Evolutionary conservation across 2,888 invertebrate species (phyloP), one percentile per base, ranked within the genome.

Genomic region (Emmelina monodactyla): DNA sequence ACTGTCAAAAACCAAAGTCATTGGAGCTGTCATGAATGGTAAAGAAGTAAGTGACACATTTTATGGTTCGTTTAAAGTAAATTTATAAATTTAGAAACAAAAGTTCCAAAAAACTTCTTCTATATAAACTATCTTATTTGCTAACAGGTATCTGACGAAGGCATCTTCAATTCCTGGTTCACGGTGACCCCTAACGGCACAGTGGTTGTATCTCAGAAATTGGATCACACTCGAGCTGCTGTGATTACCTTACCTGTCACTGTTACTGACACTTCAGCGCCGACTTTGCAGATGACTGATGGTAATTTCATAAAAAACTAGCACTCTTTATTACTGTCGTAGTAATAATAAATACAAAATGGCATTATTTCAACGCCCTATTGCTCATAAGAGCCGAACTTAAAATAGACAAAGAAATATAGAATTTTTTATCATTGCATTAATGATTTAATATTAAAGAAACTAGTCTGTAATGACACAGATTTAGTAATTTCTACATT

Each of bases 211-310:
- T 82, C 84, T 0, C 83, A 82, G 45, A 59, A 64, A 0, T 62
- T 92, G 35, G 82, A 88, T 52, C 71, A 91, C 16, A 85, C 87
- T 42, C 58, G 85, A 1, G 90, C 91, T 0, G 87, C 90, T 0
- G 86, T 90, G 0, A 83, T 96, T 15, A 86, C 90, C 10, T 82
- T 94, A 33, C 88, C 90, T 0, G 88, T 93, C 1, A 68, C 87
- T 12, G 94, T 92, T 1, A 88, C 88, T 1, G 96, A 95, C 55
- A 86, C 87, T 1, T 89, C 91, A 0, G 94, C 94, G 0, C 84
- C 87, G 0, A 85, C 85, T 0, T 69, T 88, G 1, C 94, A 94
- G 52, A 85, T 87, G 51, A 88, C 88, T 41, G 86, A 88, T 64
- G 94, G 93, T 84, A 73, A n/a, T n/a, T n/a, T n/a, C n/a, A n/a